Conservation (phyloP, 92 coral and sea anemone genomes). For the Phenganax marumi region DNA sequence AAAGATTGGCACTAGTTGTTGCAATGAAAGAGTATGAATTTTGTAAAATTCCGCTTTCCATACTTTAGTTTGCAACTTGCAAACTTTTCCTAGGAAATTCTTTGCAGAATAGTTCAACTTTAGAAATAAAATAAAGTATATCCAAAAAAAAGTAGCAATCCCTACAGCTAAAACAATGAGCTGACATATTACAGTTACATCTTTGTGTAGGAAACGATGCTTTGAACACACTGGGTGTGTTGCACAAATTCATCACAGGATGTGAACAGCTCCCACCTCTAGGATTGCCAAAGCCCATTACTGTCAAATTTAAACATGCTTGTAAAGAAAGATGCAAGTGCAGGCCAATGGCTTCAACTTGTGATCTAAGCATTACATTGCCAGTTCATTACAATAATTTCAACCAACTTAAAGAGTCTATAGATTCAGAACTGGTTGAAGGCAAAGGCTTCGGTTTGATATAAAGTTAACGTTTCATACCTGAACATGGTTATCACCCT, state of each 20-base stretch:
- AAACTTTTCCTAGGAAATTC: too few relatives aligned
- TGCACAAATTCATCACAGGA: constrained; percentile 53
- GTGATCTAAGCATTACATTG: constrained; percentile 44
- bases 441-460: constrained; percentile 53
- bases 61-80: too few relatives aligned
- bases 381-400: constrained; percentile 50
- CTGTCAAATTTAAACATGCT: constrained; percentile 52
- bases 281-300: constrained; percentile 44
- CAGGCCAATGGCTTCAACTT: constrained; percentile 59
- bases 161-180: background rate
- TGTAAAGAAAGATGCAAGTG: constrained; percentile 50
- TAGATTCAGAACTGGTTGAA: constrained; percentile 48
- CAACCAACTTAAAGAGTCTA: constrained; percentile 40
- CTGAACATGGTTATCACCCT: too few relatives aligned
- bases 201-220: background rate
- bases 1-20: too few relatives aligned
- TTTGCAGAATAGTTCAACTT: too few relatives aligned
- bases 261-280: constrained; percentile 42
- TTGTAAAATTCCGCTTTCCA: too few relatives aligned
- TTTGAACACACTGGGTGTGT: constrained; percentile 11
- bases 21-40: too few relatives aligned
- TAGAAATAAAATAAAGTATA: too few relatives aligned
- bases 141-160: too few relatives aligned
- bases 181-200: background rate
- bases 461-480: background rate